Percentiles rank a stretch among this genome's conserved stretches.
These are phyloP conservation scores for Lepilemur septentrionalis DNA, from an alignment of 2,797 vertebrate species.

Conservation along the genomic window DNA sequence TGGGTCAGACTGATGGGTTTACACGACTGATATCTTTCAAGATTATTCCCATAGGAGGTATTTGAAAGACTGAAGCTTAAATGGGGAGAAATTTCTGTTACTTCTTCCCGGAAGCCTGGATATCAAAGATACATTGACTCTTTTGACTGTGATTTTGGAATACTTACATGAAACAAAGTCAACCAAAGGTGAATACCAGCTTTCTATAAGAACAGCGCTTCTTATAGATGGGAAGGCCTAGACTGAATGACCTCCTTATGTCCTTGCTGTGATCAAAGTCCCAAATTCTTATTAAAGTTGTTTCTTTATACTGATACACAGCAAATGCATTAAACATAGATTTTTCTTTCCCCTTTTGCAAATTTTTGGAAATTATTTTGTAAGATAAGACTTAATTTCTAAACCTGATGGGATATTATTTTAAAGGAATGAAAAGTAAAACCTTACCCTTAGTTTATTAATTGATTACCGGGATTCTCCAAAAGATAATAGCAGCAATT, in stretches of 20 bases:
- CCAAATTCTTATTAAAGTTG: not conserved
- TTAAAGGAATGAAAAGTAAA: not conserved
- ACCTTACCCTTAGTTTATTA: not conserved
- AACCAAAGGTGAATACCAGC: not conserved
- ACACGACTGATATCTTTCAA: slow-evolving; percentile 66
- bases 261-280: not conserved
- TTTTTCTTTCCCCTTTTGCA: not conserved
- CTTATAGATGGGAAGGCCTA: not conserved
- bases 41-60: slow-evolving; percentile 41
- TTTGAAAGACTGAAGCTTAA: not conserved
- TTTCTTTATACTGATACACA: not conserved
- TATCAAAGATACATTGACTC: not conserved
- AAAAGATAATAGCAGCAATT: not conserved
- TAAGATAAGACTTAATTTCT: not conserved
- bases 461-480: not conserved
- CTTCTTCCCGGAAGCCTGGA: not conserved
- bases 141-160: not conserved
- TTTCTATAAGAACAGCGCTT: not conserved
- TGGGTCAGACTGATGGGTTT: slow-evolving; percentile 69
- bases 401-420: not conserved
- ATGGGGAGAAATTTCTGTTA: not conserved
- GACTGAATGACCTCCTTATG: not conserved
- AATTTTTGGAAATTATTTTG: not conserved
- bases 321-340: not conserved
- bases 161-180: not conserved